Percentiles rank a stretch among this genome's conserved stretches.
Conservation (phyloP, 2,113 vertebrate genomes). For the Pollimyrus isidori region DNA sequence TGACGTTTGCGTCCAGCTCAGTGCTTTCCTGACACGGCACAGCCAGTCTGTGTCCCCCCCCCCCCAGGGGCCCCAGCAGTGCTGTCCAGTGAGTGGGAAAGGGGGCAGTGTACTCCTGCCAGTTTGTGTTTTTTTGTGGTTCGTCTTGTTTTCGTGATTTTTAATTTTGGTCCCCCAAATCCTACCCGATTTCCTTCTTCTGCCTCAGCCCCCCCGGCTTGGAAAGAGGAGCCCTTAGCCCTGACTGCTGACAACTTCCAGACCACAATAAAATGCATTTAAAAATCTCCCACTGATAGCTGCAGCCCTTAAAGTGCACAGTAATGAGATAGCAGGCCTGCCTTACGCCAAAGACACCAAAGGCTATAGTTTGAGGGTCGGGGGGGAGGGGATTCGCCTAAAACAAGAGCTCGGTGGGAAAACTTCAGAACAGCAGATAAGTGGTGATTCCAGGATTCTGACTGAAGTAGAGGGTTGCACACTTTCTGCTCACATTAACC, state of each 20-base stretch:
- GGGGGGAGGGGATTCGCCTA: not conserved
- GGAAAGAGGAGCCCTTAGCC: not conserved
- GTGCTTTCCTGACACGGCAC: not conserved
- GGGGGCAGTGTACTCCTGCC: not conserved
- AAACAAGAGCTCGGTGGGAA: not conserved
- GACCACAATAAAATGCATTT: conserved; percentile 12
- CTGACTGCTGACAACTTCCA: not conserved
- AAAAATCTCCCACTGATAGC: conserved; percentile 6
- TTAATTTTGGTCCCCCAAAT: not conserved
- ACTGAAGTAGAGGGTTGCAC: not conserved
- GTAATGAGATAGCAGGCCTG: not conserved
- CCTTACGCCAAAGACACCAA: not conserved
- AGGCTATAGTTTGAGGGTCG: not conserved
- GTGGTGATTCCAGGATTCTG: not conserved
- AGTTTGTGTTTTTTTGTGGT: not conserved
- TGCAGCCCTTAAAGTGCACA: not conserved
- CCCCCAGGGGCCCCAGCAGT: no score
- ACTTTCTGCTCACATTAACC: not conserved
- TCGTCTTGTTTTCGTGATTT: not conserved
- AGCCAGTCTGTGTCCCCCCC: not conserved
- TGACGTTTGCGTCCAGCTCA: conserved; percentile 60
- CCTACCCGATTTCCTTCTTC: not conserved
- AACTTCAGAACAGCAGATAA: not conserved
- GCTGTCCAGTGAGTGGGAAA: not conserved
- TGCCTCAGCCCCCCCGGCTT: conserved; percentile 25